Conservation (phyloP, 2,113 vertebrate genomes). For the Thermophis baileyi region DNA sequence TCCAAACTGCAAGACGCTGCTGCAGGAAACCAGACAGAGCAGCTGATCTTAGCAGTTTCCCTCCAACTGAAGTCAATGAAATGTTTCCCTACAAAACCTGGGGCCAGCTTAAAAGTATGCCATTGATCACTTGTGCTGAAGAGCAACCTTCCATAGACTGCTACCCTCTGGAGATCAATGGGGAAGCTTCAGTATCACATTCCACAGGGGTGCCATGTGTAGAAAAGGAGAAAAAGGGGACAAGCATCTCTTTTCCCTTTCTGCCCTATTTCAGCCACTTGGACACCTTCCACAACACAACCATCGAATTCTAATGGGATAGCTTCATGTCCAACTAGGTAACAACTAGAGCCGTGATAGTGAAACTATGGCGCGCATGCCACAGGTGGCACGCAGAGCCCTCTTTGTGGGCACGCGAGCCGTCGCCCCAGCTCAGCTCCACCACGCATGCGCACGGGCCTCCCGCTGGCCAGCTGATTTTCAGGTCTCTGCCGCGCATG, state of each 20-base stretch:
- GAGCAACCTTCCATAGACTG: not conserved
- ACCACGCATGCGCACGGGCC: no score
- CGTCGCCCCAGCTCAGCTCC: no score
- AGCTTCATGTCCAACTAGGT: not conserved
- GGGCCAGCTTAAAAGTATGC: not conserved
- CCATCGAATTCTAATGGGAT: not conserved
- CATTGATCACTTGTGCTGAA: not conserved
- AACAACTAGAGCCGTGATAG: not conserved
- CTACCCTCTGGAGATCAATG: not conserved
- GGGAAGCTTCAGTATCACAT: not conserved
- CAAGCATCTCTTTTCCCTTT: not conserved
- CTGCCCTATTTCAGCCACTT: not conserved
- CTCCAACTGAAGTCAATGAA: not conserved
- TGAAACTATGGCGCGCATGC: no score
- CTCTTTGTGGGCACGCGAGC: no score
- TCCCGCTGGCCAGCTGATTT: no score
- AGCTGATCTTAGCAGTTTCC: not conserved
- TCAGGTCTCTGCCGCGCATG: no score
- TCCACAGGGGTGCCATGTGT: not conserved
- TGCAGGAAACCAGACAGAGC: not conserved
- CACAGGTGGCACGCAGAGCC: no score
- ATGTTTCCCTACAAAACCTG: not conserved
- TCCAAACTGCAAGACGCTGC: not conserved
- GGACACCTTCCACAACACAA: not conserved
- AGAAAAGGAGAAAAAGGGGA: not conserved